Conservation (phyloP, 2,113 vertebrate genomes). For the Lasiurus borealis region DNA sequence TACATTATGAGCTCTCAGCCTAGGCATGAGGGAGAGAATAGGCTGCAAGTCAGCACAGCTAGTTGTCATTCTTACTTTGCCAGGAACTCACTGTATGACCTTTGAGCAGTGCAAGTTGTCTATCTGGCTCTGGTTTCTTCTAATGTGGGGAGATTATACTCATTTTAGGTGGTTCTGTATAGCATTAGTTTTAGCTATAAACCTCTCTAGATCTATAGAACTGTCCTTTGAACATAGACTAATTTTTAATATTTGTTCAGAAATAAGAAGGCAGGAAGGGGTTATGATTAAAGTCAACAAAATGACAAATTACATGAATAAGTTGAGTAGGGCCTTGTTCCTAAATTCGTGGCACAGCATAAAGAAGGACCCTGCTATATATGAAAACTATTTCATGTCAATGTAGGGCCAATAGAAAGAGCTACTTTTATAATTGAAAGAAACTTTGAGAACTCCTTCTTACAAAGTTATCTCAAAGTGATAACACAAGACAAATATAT, state of each 20-base stretch:
- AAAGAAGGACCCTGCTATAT: not conserved
- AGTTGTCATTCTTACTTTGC: not conserved
- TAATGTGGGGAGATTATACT: not conserved
- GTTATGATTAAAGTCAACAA: conserved; percentile 17
- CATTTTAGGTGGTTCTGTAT: not conserved
- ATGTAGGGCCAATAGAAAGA: not conserved
- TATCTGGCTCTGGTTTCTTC: conserved; percentile 1
- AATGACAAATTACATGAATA: not conserved
- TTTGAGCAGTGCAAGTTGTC: not conserved
- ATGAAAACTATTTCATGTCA: not conserved
- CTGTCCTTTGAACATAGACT: not conserved
- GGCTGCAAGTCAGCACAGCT: not conserved
- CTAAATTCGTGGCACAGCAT: not conserved
- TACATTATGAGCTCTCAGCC: not conserved
- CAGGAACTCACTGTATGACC: not conserved
- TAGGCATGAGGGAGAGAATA: not conserved
- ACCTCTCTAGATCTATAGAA: not conserved
- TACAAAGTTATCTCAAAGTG: conserved; percentile 14
- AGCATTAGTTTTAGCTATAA: not conserved
- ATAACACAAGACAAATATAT: not conserved
- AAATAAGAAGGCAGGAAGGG: not conserved
- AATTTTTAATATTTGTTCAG: conserved; percentile 26
- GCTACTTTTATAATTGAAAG: conserved; percentile 34
- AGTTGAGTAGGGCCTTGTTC: not conserved
- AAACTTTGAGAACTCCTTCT: not conserved